phyloP scores from a whole-genome alignment of 2,797 vertebrate species.

The Myripristis murdjan region DNA sequence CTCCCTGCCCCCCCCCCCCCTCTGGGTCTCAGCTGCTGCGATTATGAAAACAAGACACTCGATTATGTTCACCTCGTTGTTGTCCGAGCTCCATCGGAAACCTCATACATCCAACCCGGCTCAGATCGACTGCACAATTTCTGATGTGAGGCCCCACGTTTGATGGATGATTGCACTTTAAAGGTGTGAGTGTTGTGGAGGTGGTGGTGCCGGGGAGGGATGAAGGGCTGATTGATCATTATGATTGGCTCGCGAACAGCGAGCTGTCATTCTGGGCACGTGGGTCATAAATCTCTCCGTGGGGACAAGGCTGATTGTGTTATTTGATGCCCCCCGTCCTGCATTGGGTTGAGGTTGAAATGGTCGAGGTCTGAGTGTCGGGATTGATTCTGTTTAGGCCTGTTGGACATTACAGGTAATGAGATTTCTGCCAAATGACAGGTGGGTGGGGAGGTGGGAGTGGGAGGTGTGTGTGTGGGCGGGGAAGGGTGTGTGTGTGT shows the following conservation, averaged over 20 bases:
- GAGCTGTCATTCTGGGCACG: slow-evolving; percentile 47
- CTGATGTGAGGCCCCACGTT: slow-evolving; percentile 58
- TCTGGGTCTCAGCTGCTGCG: slow-evolving; percentile 80
- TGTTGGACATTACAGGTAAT: slow-evolving; percentile 68
- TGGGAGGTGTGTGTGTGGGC: background rate
- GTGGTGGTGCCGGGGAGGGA: slow-evolving; percentile 23
- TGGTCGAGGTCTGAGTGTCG: slow-evolving; percentile 48
- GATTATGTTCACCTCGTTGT: slow-evolving; percentile 67
- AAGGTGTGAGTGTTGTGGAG: slow-evolving; percentile 33
- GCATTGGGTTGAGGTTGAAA: slow-evolving; percentile 65
- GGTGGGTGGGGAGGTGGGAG: slow-evolving; percentile 33
- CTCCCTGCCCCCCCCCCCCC: slow-evolving; percentile 7
- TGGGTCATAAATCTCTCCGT: slow-evolving; percentile 68
- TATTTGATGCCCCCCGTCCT: slow-evolving; percentile 67
- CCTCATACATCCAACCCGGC: slow-evolving; percentile 64
- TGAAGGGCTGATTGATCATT: slow-evolving; percentile 75
- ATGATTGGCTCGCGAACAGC: slow-evolving; percentile 67
- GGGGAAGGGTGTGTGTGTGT: no score
- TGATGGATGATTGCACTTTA: slow-evolving; percentile 66
- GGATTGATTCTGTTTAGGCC: slow-evolving; percentile 70
- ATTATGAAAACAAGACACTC: slow-evolving; percentile 81
- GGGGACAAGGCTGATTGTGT: slow-evolving; percentile 72
- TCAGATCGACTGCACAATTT: slow-evolving; percentile 70
- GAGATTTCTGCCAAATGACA: slow-evolving; percentile 65
- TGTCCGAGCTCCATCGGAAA: slow-evolving; percentile 65